Evolutionary conservation across 2,113 vertebrate genomes (phyloP), one percentile per base, ranked within the genome.

Genomic region (Trichechus manatus): DNA sequence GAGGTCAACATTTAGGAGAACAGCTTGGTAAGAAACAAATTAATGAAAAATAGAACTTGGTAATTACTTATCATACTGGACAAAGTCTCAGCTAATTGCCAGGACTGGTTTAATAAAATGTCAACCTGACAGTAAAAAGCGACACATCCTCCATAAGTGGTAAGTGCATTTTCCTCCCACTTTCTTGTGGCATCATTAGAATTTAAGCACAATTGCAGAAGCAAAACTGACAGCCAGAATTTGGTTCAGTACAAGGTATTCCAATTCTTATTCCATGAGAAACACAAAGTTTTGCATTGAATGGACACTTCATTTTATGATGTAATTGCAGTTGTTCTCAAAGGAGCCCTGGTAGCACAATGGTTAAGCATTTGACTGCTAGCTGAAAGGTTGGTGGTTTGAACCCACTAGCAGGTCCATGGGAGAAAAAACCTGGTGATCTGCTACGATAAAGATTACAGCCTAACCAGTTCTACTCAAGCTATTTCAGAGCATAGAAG

Each of bases 1-100:
- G 99, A 94, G 99, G 99, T 89, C 98, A 99, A 95, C 99, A 99
- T 96, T 98, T 99, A 98, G 99, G 99, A 85, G 99, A 99, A 90
- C 99, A 99, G 97, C 98, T 99, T 90, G 99, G 99, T 99, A 98
- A 99, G 99, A 88, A 95, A 83, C 82, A 14, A 66, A 79, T 50
- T 85, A 80, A 61, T 53, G 0, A 64, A 14, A 80, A 68, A 81
- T 1, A 68, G 19, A 85, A 1, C 23, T 89, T 93, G 84, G 6
- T 96, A 36, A 79, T 50, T 96, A 11, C 27, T 83, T 96, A 17
- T 87, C 39, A 89, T 6, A 90, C 77, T 72, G 22, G 42, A 92
- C 25, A 80, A 56, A 77, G 23, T 93, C 61, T 23, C 64, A 15
- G 39, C 63, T 93, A 75, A 86, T 91, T 93, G 25, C 59, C 85